A percentile compares a stretch with the other conserved stretches of the same genome.
phyloP scores from a whole-genome alignment of 64 coral and sea anemone species.

The Cladopsammia gracilis region DNA sequence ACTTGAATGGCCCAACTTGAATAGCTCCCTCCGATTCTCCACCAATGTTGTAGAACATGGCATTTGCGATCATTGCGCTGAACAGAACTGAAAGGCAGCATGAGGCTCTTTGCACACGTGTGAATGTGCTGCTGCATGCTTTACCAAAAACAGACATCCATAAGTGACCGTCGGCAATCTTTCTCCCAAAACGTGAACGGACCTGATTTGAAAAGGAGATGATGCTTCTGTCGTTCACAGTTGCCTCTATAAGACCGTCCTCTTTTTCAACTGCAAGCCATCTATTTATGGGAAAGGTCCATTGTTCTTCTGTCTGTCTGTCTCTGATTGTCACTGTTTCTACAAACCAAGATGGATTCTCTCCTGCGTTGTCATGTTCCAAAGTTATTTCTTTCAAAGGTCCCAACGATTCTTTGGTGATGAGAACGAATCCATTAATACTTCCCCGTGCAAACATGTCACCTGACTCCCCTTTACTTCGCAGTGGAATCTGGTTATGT shows the following conservation, averaged over 20 bases:
- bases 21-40: constrained; percentile 49
- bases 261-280: constrained; percentile 77
- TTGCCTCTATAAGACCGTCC: constrained; percentile 66
- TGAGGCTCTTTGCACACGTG: constrained; percentile 71
- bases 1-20: constrained; percentile 67
- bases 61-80: constrained; percentile 79
- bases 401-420: constrained; percentile 25
- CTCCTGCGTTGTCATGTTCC: constrained; percentile 67
- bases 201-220: constrained; percentile 37
- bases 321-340: constrained; percentile 37
- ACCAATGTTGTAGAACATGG: constrained; percentile 84
- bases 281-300: constrained; percentile 51
- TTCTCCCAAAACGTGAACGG: constrained; percentile 22
- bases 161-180: constrained; percentile 70
- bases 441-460: constrained; percentile 56
- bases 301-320: constrained; percentile 42
- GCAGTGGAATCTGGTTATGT: neutral
- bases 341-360: constrained; percentile 74
- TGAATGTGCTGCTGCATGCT: constrained; percentile 50
- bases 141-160: constrained; percentile 80
- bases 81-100: constrained; percentile 71
- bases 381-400: constrained; percentile 42
- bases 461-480: constrained; percentile 6
- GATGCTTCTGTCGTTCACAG: neutral
- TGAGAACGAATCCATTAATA: constrained; percentile 61